Conservation (phyloP, 2,797 vertebrate genomes). For the Alca torda region DNA sequence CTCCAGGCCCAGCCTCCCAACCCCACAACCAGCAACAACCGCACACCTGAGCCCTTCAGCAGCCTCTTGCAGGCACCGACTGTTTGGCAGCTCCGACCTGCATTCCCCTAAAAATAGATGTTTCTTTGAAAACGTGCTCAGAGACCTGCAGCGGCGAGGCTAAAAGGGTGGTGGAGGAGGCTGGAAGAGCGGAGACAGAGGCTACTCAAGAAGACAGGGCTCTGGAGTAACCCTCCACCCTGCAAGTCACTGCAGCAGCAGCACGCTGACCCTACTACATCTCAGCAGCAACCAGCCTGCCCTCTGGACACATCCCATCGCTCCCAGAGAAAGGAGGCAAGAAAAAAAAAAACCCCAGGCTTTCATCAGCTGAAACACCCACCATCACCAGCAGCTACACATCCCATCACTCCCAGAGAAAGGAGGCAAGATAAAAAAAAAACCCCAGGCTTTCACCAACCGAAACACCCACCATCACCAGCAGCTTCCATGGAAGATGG, state of each 20-base stretch:
- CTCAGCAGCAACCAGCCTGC: neutral
- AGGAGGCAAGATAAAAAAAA: neutral
- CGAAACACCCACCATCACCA: neutral
- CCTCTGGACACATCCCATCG: neutral
- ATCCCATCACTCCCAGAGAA: neutral
- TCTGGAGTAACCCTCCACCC: neutral
- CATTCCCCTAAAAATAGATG: neutral
- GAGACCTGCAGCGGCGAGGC: accelerated
- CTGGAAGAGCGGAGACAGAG: neutral
- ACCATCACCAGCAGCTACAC: too few relatives aligned
- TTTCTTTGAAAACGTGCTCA: neutral
- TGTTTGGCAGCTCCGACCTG: neutral
- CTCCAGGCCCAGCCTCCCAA: neutral
- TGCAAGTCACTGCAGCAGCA: neutral
- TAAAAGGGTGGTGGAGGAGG: neutral
- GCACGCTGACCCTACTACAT: accelerated
- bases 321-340: neutral
- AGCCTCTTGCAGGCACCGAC: neutral
- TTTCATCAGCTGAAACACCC: neutral
- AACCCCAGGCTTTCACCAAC: neutral
- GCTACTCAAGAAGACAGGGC: neutral
- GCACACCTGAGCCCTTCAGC: neutral
- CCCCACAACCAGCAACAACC: neutral
- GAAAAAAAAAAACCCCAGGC: too few relatives aligned
- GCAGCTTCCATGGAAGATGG: neutral